Evolutionary conservation across 2,797 vertebrate species (phyloP).

Genomic region (Manis pentadactyla): DNA sequence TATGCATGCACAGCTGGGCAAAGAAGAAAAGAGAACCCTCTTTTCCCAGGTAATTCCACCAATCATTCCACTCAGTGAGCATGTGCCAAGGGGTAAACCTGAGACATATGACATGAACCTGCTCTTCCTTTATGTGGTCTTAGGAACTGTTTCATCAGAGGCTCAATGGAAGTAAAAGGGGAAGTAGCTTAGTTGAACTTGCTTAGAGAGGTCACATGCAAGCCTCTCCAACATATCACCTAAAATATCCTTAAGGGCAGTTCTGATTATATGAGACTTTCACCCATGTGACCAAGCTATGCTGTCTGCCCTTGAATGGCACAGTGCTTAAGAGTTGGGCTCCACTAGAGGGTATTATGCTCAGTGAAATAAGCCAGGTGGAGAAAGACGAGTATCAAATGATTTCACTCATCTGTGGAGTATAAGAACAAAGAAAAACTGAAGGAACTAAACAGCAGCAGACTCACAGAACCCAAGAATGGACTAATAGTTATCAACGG

Average conservation of each 20-base stretch:
- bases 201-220: neutral
- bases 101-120: neutral
- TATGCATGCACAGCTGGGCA: no score
- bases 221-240: neutral
- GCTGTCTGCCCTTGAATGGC: neutral
- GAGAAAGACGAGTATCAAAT: no score
- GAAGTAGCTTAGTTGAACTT: neutral
- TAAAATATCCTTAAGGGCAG: neutral
- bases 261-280: neutral
- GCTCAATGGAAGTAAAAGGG: neutral
- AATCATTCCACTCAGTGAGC: neutral
- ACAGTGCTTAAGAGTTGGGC: neutral
- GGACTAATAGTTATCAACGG: no score
- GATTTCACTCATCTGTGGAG: no score
- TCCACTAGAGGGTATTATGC: no score
- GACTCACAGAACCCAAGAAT: no score
- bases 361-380: no score
- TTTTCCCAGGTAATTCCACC: neutral
- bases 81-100: rapidly evolving
- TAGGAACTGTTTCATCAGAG: neutral
- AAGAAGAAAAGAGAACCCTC: neutral
- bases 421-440: no score
- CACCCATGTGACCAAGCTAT: rapidly evolving
- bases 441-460: no score
- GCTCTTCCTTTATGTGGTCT: neutral